Base-by-base conservation (phyloP, 2,888 invertebrate genomes). In the Coelinius sp. region DNA sequence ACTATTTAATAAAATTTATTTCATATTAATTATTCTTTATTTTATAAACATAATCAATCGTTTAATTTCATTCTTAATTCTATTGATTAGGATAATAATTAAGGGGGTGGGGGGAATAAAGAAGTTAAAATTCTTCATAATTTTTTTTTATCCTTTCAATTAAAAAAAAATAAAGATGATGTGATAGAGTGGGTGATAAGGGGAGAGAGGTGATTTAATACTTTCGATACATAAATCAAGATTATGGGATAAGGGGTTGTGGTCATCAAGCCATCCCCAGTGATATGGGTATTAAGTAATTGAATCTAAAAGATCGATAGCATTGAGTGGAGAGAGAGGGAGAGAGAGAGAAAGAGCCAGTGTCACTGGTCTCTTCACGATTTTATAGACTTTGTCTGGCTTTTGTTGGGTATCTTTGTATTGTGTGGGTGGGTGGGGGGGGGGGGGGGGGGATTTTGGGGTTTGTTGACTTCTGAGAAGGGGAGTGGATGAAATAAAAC, bases 251-350 rank as follows among this genome's bases (percentile, higher is more conserved):
- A 20, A 49, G 46, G 46, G 46, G 2, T 49, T n/a, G n/a, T 49
- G 20, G 46, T 49, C 46, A 49, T 49, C 46, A 49, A 49, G 46
- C 1, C 46, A 14, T 17, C 46, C 46, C 46, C 8, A 49, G 1
- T 56, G 56, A 8, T 64, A 68, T 70, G 71, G 72, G 73, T 77
- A 70, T 77, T 76, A 74, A 77, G 73, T 77, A 77, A 76, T 77
- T 77, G 76, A 76, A 73, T 73, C 59, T 52, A 6, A 35, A 69
- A 68, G 74, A 77, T 77, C 73, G 73, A 77, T 73, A 72, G 73
- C 73, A 49, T 49, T 49, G 46, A 14, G 14, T 49, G 20, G 8
- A 49, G 14, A 20, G 46, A n/a, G n/a, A n/a, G n/a, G n/a, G n/a
- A n/a, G n/a, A n/a, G n/a, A n/a, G n/a, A n/a, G n/a, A n/a, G n/a